Base-by-base conservation (phyloP, 64 coral and sea anemone species). In the Platygyra sinensis region DNA sequence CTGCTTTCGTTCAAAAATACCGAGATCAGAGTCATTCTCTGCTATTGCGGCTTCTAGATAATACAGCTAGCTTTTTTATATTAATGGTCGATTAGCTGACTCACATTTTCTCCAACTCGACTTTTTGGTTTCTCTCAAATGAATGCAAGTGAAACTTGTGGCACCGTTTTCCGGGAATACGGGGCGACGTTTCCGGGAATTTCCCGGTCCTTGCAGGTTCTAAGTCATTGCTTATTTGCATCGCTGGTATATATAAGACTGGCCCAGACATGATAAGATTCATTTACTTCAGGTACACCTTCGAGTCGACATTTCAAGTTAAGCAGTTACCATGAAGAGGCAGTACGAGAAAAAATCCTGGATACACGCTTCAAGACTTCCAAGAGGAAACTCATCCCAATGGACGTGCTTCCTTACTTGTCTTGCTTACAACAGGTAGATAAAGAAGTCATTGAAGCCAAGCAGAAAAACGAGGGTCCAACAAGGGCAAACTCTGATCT, bases 361-460 rank as follows among this genome's bases (percentile, higher is more conserved):
- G 54, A 82, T 2, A 33, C 72, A 88, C 27, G 95, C 57, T 93
- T 12, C 0, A 88, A 27, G 3, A 82, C 61, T 96, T 96, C 30
- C 36, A 87, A 2, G n/a, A 90, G 20, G 90, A 96, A n/a, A 64
- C 71, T 96, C 4, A 52, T 61, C 36, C 95, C 95, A 1, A 76
- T 90, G 0, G 95, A 96, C 0, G 32, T 96, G 76, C 29, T 96
- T 17, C 80, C 91, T 0, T 80, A 60, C 67, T 77, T 96, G 17
- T 16, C 64, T 27, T 90, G 73, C 64, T 69, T 96, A 13, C 25
- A 10, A 10, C 19, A 29, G 0, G 30, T 74, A 51, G 95, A 96
- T 54, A 90, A 93, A 33, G 82, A 96, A 24, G 17, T 82, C 50
- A 96, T 96, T 31, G 3, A 42, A 7, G 89, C 91, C 17, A 72